These are phyloP conservation scores for Clanis bilineata DNA, from an alignment of 2,888 invertebrate genomes.

Conservation along the genomic window DNA sequence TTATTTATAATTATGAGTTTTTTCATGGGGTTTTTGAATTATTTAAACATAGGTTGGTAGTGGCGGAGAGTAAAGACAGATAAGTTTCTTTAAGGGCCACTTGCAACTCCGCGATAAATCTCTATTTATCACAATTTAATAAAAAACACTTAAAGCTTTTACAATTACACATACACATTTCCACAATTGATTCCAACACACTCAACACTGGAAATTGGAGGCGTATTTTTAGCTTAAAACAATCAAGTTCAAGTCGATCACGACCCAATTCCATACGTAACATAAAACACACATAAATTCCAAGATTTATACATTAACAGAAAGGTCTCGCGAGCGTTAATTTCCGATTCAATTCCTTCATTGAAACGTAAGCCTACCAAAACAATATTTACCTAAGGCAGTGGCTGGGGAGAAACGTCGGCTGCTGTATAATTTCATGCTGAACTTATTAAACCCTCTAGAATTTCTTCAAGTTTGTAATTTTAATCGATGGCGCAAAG, in stretches of 20 bases:
- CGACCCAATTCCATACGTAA: slow-evolving; percentile 11
- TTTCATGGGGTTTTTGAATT: no score
- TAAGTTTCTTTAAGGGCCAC: no score
- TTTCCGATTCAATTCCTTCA: slow-evolving; percentile 48
- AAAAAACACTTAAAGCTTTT: neutral
- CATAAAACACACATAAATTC: slow-evolving; percentile 11
- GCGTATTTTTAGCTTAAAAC: slow-evolving; percentile 6
- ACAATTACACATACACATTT: neutral
- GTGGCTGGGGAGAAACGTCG: slow-evolving; percentile 24
- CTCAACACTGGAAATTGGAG: neutral
- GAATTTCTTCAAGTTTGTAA: slow-evolving; percentile 52
- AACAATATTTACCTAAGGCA: slow-evolving; percentile 50
- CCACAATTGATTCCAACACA: neutral
- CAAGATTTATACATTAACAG: slow-evolving; percentile 35
- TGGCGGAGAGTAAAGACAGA: no score
- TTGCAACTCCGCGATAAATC: no score
- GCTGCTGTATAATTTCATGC: slow-evolving; percentile 53
- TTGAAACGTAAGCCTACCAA: slow-evolving; percentile 47
- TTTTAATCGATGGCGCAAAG: slow-evolving; percentile 56
- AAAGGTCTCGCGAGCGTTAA: slow-evolving; percentile 39
- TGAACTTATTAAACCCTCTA: slow-evolving; percentile 51
- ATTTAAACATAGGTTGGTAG: no score
- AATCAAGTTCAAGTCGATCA: slow-evolving; percentile 11
- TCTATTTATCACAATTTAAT: no score
- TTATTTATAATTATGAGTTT: no score